These are phyloP conservation scores for Polyommatus iphigenia DNA, from an alignment of 2,888 invertebrate species.

Conservation along the genomic window DNA sequence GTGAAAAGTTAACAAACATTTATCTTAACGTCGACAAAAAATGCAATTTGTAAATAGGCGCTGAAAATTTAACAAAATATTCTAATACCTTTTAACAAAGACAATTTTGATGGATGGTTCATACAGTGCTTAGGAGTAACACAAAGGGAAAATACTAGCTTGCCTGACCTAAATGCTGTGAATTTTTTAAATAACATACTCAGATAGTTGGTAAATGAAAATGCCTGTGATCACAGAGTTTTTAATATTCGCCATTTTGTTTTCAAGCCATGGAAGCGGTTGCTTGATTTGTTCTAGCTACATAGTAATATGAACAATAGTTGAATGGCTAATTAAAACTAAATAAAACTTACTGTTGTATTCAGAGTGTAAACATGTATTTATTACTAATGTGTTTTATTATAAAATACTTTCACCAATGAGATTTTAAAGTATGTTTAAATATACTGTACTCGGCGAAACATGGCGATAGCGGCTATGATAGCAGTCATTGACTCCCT, in stretches of 20 bases:
- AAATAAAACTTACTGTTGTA: neutral
- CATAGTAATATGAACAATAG: neutral
- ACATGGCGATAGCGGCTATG: no score
- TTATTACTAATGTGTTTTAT: no score
- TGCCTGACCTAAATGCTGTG: conserved; percentile 18
- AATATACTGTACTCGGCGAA: no score
- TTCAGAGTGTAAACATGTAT: neutral
- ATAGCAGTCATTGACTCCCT: no score
- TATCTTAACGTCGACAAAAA: neutral
- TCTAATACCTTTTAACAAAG: conserved; percentile 14
- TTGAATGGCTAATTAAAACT: neutral
- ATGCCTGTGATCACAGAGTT: neutral
- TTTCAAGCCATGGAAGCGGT: neutral
- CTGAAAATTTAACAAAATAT: neutral
- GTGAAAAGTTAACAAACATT: neutral
- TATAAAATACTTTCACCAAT: no score
- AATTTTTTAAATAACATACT: conserved; percentile 28
- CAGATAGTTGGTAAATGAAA: neutral
- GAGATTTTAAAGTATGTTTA: no score
- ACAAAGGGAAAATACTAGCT: conserved; percentile 21
- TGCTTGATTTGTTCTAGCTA: neutral
- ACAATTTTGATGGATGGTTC: neutral
- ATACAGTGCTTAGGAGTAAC: neutral
- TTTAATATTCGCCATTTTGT: conserved; percentile 2
- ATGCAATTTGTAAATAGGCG: neutral